These are phyloP conservation scores for Luscinia megarhynchos DNA, from an alignment of 2,797 vertebrate species.

Conservation along the genomic window DNA sequence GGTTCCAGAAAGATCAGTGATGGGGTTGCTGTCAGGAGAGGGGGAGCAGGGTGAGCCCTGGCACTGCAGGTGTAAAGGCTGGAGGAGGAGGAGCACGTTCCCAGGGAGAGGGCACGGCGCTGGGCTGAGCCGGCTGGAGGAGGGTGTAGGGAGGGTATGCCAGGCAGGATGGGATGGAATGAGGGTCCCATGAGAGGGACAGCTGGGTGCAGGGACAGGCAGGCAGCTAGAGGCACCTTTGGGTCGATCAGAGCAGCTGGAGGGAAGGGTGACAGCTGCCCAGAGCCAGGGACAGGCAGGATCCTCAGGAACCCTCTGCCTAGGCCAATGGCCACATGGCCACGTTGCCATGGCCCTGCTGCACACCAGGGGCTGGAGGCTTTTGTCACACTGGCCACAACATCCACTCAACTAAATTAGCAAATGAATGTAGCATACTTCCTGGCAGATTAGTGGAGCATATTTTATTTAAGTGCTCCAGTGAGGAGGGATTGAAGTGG, in stretches of 20 bases:
- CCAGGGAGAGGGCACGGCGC: fast-evolving
- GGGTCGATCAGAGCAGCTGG: fast-evolving
- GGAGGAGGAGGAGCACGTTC: background rate
- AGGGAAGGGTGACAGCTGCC: background rate
- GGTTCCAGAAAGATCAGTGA: background rate
- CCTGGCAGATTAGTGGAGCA: background rate
- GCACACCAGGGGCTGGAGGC: fast-evolving
- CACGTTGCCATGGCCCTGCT: fast-evolving
- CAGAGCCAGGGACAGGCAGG: fast-evolving
- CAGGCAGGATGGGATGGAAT: background rate
- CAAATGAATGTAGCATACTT: fast-evolving
- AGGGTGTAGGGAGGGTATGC: fast-evolving
- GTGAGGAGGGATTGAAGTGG: background rate
- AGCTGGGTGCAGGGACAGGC: background rate
- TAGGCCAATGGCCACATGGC: background rate
- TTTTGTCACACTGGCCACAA: background rate
- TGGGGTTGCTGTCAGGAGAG: background rate
- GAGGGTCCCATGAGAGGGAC: background rate
- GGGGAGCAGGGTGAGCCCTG: background rate
- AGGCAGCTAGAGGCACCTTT: background rate
- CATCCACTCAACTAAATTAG: too few relatives aligned
- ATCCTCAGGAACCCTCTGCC: background rate
- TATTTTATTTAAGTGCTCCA: background rate
- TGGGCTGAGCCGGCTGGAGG: background rate
- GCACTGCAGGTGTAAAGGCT: background rate